Evolutionary conservation across 2,797 vertebrate species (phyloP).

Genomic region (Smutsia temminckii): DNA sequence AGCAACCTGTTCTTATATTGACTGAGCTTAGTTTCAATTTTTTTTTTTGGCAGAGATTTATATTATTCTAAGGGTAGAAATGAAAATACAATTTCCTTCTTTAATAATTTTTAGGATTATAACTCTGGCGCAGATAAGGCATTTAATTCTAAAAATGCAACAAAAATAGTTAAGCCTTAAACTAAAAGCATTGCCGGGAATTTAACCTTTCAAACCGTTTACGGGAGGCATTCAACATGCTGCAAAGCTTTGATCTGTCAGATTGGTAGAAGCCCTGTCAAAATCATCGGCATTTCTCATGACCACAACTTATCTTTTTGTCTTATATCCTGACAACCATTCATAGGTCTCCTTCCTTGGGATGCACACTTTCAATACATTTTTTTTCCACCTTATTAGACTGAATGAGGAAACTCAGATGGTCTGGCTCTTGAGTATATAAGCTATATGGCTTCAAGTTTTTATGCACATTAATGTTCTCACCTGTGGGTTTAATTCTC

Average conservation of each 20-base stretch:
- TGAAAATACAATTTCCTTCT: neutral
- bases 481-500: neutral
- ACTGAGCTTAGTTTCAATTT: neutral
- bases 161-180: neutral
- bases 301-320: neutral
- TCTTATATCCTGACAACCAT: neutral
- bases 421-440: neutral
- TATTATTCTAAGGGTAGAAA: neutral
- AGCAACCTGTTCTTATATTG: neutral
- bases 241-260: neutral
- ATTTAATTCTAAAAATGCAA: constrained; percentile 8
- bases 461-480: neutral
- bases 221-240: neutral
- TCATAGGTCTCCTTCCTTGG: neutral
- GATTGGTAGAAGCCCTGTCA: neutral
- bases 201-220: constrained; percentile 39
- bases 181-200: neutral
- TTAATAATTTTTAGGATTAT: constrained; percentile 19
- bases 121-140: neutral
- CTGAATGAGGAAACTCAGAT: neutral
- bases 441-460: neutral
- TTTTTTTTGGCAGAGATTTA: constrained; percentile 2
- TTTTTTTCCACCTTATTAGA: neutral
- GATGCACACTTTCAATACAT: neutral
- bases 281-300: neutral